A percentile compares a stretch with the other conserved stretches of the same genome.
Conservation (phyloP, 2,113 vertebrate species). For the Neolamprologus caudopunctatus region DNA sequence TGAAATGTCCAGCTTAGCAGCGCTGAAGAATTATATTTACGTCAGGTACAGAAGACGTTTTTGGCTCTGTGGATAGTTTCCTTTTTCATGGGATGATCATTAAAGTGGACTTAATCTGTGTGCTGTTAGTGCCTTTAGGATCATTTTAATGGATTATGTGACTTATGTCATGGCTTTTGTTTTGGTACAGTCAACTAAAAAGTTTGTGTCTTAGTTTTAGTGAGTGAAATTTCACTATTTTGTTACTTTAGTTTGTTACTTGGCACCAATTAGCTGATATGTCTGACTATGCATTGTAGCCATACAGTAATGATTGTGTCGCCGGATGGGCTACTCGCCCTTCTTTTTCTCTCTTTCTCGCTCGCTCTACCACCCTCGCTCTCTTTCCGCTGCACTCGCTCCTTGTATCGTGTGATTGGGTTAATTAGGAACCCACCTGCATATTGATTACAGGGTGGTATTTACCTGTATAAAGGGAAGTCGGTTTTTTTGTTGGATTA, state of each 20-base stretch:
- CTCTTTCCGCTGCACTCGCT: too few relatives aligned
- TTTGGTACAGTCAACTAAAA: background rate
- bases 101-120: background rate
- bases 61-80: too few relatives aligned
- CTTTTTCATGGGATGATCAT: background rate
- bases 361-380: too few relatives aligned
- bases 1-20: background rate
- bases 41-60: background rate
- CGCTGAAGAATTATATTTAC: background rate
- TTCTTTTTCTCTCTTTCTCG: too few relatives aligned
- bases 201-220: background rate
- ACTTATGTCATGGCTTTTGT: background rate
- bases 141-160: background rate
- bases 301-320: background rate
- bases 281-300: background rate
- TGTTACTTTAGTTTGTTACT: background rate
- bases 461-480: too few relatives aligned
- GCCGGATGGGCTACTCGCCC: rapidly evolving
- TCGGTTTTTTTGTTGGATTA: too few relatives aligned
- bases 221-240: background rate
- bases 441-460: too few relatives aligned
- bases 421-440: too few relatives aligned
- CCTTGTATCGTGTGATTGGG: too few relatives aligned
- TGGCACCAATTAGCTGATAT: background rate
- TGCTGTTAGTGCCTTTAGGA: background rate